These are phyloP conservation scores for Meganola albula DNA, from an alignment of 2,888 invertebrate species.

Conservation along the genomic window DNA sequence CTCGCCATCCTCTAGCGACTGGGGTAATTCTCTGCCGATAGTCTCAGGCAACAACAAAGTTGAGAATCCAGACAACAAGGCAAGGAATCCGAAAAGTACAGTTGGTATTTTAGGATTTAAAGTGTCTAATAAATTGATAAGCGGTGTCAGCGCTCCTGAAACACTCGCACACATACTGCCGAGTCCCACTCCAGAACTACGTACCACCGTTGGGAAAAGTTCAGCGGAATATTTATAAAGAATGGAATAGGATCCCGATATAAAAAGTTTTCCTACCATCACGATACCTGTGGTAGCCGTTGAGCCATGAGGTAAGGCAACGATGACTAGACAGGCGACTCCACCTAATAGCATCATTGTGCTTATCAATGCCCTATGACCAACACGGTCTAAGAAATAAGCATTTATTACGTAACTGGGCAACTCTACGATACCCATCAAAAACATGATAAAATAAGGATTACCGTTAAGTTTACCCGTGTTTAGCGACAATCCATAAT, in stretches of 20 bases:
- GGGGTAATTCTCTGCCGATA: constrained; percentile 87
- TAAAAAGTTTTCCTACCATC: constrained; percentile 88
- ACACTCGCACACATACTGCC: constrained; percentile 92
- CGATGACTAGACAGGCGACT: constrained; percentile 84
- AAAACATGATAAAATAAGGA: constrained; percentile 87
- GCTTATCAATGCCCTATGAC: constrained; percentile 86
- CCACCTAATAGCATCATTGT: constrained; percentile 89
- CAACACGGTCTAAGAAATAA: constrained; percentile 85
- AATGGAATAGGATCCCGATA: constrained; percentile 90
- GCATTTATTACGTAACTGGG: constrained; percentile 87
- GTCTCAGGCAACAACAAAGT: constrained; percentile 89
- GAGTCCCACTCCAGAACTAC: constrained; percentile 89
- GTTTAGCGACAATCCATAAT: constrained; percentile 90
- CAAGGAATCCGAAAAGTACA: constrained; percentile 85
- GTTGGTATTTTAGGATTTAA: constrained; percentile 88
- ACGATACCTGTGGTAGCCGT: constrained; percentile 80
- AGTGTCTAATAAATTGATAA: constrained; percentile 86
- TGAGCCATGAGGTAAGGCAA: constrained; percentile 82
- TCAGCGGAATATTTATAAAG: constrained; percentile 93
- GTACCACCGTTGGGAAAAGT: constrained; percentile 89
- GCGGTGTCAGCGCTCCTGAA: constrained; percentile 87
- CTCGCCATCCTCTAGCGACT: constrained; percentile 90
- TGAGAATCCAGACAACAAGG: constrained; percentile 84
- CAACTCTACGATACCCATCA: constrained; percentile 87
- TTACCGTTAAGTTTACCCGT: constrained; percentile 88